phyloP scores from a whole-genome alignment of 2,797 vertebrate species.

The Alauda arvensis region DNA sequence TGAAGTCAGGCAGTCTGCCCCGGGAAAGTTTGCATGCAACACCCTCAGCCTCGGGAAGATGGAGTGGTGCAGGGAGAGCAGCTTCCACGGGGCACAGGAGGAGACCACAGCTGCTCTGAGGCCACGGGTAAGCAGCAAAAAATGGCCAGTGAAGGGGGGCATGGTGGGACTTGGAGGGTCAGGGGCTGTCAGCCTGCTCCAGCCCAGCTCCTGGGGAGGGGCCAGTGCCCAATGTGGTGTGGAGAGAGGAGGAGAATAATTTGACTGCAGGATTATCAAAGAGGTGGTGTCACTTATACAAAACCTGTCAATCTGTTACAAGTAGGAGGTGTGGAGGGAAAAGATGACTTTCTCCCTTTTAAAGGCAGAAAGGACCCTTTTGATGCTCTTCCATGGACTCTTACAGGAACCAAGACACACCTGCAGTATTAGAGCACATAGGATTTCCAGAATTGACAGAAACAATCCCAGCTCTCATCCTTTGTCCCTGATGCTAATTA shows the following conservation, averaged over 20 bases:
- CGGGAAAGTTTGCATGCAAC: not conserved
- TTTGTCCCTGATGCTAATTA: not conserved
- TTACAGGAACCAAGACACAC: not conserved
- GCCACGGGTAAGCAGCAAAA: not conserved
- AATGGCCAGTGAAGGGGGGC: fast-evolving
- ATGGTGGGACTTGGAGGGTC: not conserved
- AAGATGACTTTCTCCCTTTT: not conserved
- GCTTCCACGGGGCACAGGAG: not conserved
- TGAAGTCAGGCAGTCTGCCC: not conserved
- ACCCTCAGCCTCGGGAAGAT: not conserved
- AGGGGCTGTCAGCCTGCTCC: not conserved
- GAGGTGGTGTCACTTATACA: not conserved
- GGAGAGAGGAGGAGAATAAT: not conserved
- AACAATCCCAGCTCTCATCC: not conserved
- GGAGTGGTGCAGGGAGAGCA: not conserved
- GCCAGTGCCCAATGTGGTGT: not conserved
- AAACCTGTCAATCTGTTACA: not conserved
- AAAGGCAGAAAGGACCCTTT: not conserved
- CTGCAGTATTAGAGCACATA: not conserved
- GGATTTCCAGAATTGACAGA: not conserved
- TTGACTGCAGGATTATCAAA: not conserved
- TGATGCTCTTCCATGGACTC: not conserved
- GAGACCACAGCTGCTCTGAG: not conserved
- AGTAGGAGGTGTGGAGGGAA: not conserved
- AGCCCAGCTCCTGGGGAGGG: no score